Evolutionary conservation across 1,140 invertebrate genomes (phyloP), one percentile per base, ranked within the genome.

Genomic region (Atta colombica): DNA sequence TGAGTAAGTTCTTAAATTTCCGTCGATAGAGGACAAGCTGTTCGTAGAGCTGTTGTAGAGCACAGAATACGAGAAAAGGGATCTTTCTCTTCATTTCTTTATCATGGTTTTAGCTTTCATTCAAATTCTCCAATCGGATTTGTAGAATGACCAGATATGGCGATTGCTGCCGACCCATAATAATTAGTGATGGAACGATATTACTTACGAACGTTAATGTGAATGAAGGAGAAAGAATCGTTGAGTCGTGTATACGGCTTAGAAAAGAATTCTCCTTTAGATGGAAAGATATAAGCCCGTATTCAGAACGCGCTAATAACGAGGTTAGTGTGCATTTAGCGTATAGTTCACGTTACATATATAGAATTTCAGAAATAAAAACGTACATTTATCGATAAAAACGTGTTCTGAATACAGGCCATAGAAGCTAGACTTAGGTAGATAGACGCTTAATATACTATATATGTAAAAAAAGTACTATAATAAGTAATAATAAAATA

Each of bases 1-100:
- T 65, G 71, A 86, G 58, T 72, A 82, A 89, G 88, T 89, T 90
- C 88, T 90, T 89, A 90, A 89, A 90, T 90, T 90, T 90, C 84
- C 87, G 88, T n/a, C 49, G 5, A 51, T 71, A 63, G 77, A 63
- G 39, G 60, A 71, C 81, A 60, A 68, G 65, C 60, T 35, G 61
- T 45, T 66, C 65, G 55, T 58, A 25, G 25, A 25, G 25, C 25
- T 25, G 25, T 25, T 25, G 66, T 7, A 39, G 35, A 86, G 31
- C 31, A 58, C 16, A 51, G 85, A 71, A 61, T 69, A 65, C 18
- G 51, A 63, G 35, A 82, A 14, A 8, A 82, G 16, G 39, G 8
- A 18, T 51, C 7, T 51, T 18, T 75, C 6, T 63, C 14, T 61
- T 51, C 49, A 14, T 28, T 31, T 7, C 14, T 45, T 18, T 72